A percentile compares a stretch with the other conserved stretches of the same genome.
These are phyloP conservation scores for Phoenicopterus ruber DNA, from an alignment of 2,113 vertebrate genomes.

Conservation along the genomic window DNA sequence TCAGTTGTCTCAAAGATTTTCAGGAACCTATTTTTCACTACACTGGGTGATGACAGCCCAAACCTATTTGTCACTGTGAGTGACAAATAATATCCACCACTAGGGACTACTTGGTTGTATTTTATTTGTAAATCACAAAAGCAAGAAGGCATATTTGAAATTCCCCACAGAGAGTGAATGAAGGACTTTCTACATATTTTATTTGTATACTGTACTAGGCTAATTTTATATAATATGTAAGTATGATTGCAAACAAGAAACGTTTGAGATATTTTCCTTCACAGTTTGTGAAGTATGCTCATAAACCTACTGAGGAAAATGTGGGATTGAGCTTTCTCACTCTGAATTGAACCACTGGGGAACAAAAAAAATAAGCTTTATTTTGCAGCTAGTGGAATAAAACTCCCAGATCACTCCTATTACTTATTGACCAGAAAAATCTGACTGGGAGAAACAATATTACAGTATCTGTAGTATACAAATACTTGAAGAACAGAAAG, in stretches of 20 bases:
- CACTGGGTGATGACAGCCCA: slow-evolving; percentile 16
- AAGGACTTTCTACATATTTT: neutral
- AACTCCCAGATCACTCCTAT: neutral
- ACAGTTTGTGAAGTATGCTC: neutral
- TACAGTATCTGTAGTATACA: neutral
- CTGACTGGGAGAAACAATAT: neutral
- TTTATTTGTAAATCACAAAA: slow-evolving; percentile 49
- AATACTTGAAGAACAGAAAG: neutral
- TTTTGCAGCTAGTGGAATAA: neutral
- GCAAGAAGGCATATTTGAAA: neutral
- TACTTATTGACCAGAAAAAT: neutral
- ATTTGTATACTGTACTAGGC: neutral
- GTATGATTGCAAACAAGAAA: neutral
- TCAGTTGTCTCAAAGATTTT: slow-evolving; percentile 2
- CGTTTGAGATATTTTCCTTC: neutral
- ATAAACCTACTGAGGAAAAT: neutral
- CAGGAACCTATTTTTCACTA: slow-evolving; percentile 30
- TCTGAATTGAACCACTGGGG: neutral
- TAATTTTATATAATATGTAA: neutral
- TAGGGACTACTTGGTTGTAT: neutral
- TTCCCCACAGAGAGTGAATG: neutral
- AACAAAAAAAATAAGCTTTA: neutral
- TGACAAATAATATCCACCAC: slow-evolving; percentile 43
- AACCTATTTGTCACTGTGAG: slow-evolving; percentile 21
- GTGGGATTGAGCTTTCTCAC: neutral